Conservation (phyloP, 2,797 vertebrate genomes). For the Galago senegalensis region DNA sequence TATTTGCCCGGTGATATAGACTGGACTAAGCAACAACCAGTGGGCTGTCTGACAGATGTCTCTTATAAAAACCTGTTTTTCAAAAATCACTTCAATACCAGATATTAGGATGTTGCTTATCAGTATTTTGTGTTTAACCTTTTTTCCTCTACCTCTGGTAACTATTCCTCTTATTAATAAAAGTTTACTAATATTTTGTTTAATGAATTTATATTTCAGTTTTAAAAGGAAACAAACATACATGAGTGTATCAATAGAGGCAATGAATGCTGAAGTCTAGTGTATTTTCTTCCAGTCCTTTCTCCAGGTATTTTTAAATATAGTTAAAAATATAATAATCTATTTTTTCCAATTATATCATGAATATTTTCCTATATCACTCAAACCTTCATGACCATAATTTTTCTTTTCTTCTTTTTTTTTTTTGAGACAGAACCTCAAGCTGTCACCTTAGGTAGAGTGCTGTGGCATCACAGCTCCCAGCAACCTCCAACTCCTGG, state of each 20-base stretch:
- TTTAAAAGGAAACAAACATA: neutral
- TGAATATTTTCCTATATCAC: slow-evolving; percentile 3
- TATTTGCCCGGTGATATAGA: neutral
- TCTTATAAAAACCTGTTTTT: too few relatives aligned
- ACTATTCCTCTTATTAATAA: too few relatives aligned
- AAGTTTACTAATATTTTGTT: too few relatives aligned
- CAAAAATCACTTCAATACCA: too few relatives aligned
- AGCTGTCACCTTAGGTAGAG: too few relatives aligned
- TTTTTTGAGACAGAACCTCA: too few relatives aligned
- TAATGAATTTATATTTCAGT: too few relatives aligned
- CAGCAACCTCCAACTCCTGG: too few relatives aligned
- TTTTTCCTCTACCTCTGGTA: too few relatives aligned
- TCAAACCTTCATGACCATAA: neutral
- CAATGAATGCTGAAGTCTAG: neutral
- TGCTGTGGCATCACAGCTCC: too few relatives aligned
- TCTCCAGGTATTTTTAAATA: neutral
- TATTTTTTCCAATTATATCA: slow-evolving; percentile 21
- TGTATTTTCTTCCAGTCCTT: neutral
- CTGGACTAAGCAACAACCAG: neutral
- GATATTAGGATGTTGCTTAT: too few relatives aligned
- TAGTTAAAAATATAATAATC: neutral
- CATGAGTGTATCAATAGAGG: neutral
- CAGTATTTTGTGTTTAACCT: too few relatives aligned
- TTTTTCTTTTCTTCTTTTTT: neutral
- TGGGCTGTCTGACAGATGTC: neutral